Evolutionary conservation across 53 echinoderm and acorn worm species (phyloP), one percentile per base, ranked within the genome.

Genomic region (Zoroaster sp.): DNA sequence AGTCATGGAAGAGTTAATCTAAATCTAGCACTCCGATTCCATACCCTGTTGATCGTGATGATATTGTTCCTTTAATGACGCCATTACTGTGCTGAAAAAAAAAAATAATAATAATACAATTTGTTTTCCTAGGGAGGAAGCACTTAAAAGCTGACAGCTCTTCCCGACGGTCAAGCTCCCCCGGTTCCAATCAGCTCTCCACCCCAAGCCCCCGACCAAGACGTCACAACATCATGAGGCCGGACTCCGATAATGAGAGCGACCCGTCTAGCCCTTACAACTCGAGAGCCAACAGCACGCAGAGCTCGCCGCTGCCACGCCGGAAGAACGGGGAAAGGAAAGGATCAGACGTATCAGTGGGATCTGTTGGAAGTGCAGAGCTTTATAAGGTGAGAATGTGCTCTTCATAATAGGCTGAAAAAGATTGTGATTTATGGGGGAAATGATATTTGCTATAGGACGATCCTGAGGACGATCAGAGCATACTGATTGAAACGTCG

Each of bases 311-410:
- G 32, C 6, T 75, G 33, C 67, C 75, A 3, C 82, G 92, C 59
- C 59, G 92, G 23, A 70, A 69, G 53, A 92, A 92, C 36, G 92
- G 87, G 36, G 87, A 92, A 20, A 87, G 97, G 67, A 93, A 88
- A 63, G 95, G 92, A 14, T 97, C 97, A 1, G 95, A 95, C 59
- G 92, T 88, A 11, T 97, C 95, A 15, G 91, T 47, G 10, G 97
- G 94, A 15, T 97, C 97, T 0, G 83, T 87, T 23, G 95, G 97
- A 34, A 97, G 95, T 81, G 90, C 91, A 69, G 97, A 94, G 38
- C 73, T 97, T 30, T 97, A 95, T 47, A 97, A 91, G 90, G 97
- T 95, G 75, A 67, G 94, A n/a, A 0, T n/a, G n/a, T n/a, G n/a
- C n/a, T n/a, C n/a, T n/a, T n/a, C n/a, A n/a, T n/a, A n/a, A n/a